A percentile compares a stretch with the other conserved stretches of the same genome.
Conservation (phyloP, 37 sponge, comb jelly and placozoan species). For the Halichondria panicea region DNA sequence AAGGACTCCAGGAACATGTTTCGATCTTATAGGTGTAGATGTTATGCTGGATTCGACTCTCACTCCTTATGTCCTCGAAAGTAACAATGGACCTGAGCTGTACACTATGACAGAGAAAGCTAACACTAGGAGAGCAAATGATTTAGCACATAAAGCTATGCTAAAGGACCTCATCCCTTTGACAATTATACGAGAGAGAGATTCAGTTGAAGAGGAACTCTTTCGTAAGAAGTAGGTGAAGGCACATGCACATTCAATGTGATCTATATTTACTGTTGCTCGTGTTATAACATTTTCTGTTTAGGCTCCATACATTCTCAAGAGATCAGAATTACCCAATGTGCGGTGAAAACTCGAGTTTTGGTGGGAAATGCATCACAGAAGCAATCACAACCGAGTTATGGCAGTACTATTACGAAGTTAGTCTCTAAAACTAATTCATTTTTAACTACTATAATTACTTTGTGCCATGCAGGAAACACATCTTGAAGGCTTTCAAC, state of each 20-base stretch:
- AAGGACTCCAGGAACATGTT: slow-evolving; percentile 70
- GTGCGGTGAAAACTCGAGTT: slow-evolving; percentile 37
- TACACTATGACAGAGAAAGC: slow-evolving; percentile 61
- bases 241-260: not conserved
- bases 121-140: slow-evolving; percentile 74
- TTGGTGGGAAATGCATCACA: slow-evolving; percentile 57
- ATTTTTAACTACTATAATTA: not conserved
- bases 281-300: not conserved
- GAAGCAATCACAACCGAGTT: slow-evolving; percentile 15
- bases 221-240: slow-evolving; percentile 39
- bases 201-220: not conserved
- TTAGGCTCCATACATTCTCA: slow-evolving; percentile 17
- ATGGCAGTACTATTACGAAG: slow-evolving; percentile 58
- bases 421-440: not conserved
- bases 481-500: not conserved
- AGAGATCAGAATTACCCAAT: not conserved
- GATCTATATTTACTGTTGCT: no score
- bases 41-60: slow-evolving; percentile 65
- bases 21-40: slow-evolving; percentile 87
- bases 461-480: not conserved
- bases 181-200: slow-evolving; percentile 17
- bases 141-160: slow-evolving; percentile 83
- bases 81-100: slow-evolving; percentile 89
- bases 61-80: slow-evolving; percentile 68
- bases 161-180: slow-evolving; percentile 80